These are phyloP conservation scores for Habrosyne pyritoides DNA, from an alignment of 2,888 invertebrate genomes.

Conservation along the genomic window DNA sequence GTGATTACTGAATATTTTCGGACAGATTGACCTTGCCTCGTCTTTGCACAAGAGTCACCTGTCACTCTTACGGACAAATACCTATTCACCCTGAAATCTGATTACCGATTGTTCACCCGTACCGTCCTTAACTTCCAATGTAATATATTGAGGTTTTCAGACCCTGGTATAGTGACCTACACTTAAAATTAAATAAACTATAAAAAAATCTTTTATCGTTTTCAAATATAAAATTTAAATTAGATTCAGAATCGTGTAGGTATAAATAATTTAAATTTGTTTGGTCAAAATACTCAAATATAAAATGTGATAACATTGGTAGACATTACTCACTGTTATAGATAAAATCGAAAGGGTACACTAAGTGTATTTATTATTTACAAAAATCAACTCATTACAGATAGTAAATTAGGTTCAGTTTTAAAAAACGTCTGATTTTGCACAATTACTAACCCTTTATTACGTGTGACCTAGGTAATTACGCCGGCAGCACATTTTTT, in stretches of 20 bases:
- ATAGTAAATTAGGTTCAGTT: too few species aligned
- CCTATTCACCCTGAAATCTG: not conserved
- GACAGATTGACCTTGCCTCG: constrained; percentile 55
- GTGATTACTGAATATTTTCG: constrained; percentile 57
- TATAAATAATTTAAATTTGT: not conserved
- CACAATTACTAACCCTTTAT: constrained; percentile 7
- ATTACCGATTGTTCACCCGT: not conserved
- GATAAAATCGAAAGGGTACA: too few species aligned
- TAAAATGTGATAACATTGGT: not conserved
- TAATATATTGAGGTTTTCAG: not conserved
- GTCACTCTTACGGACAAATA: constrained; percentile 33
- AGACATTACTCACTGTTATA: too few species aligned
- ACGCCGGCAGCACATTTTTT: constrained; percentile 24
- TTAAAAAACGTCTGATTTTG: too few species aligned
- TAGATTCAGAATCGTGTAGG: too few species aligned
- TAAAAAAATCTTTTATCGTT: not conserved
- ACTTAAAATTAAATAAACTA: not conserved
- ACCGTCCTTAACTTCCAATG: not conserved
- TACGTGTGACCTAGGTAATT: constrained; percentile 24
- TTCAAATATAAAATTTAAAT: not conserved
- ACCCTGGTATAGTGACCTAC: not conserved
- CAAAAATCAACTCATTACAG: too few species aligned
- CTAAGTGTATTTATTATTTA: too few species aligned
- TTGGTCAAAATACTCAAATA: not conserved
- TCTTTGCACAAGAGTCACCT: constrained; percentile 44